A percentile compares a stretch with the other conserved stretches of the same genome.
phyloP scores from a whole-genome alignment of 2,888 invertebrate species.

The Heteromyza rotundicornis region DNA sequence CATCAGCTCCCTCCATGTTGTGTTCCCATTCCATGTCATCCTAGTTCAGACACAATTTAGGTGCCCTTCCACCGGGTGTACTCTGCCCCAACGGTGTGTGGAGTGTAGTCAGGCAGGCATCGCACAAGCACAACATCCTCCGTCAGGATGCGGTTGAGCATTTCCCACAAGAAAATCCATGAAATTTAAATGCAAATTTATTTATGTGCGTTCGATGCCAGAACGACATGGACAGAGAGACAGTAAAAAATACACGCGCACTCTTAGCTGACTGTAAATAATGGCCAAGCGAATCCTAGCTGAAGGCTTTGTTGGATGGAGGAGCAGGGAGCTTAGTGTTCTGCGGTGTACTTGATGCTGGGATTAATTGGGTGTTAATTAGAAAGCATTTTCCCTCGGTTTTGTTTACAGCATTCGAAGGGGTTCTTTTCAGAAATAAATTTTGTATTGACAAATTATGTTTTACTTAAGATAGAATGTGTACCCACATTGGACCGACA shows the following conservation, averaged over 20 bases:
- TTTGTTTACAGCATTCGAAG: not conserved
- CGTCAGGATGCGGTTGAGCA: slow-evolving; percentile 7
- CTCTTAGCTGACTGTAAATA: slow-evolving; percentile 34
- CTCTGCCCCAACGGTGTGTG: not conserved
- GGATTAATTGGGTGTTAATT: slow-evolving; percentile 34
- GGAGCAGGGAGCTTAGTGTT: not conserved
- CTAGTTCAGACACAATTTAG: too few species aligned
- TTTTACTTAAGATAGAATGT: too few species aligned
- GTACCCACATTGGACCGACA: too few species aligned
- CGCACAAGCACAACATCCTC: too few species aligned
- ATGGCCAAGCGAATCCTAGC: slow-evolving; percentile 33
- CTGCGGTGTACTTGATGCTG: not conserved
- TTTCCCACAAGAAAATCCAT: slow-evolving; percentile 37
- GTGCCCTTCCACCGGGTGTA: not conserved
- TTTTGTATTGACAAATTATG: too few species aligned
- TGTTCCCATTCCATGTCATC: not conserved
- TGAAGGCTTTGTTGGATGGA: slow-evolving; percentile 9
- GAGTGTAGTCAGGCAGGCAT: too few species aligned
- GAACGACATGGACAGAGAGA: slow-evolving; percentile 26
- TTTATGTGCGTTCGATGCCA: slow-evolving; percentile 39
- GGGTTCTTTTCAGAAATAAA: too few species aligned
- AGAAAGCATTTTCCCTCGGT: not conserved
- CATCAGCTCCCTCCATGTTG: slow-evolving; percentile 8
- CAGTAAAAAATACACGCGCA: slow-evolving; percentile 25
- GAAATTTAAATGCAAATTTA: slow-evolving; percentile 52